A percentile compares a stretch with the other conserved stretches of the same genome.
Evolutionary conservation across 2,888 invertebrate genomes (phyloP).

Genomic region (Thymelicus lineola): DNA sequence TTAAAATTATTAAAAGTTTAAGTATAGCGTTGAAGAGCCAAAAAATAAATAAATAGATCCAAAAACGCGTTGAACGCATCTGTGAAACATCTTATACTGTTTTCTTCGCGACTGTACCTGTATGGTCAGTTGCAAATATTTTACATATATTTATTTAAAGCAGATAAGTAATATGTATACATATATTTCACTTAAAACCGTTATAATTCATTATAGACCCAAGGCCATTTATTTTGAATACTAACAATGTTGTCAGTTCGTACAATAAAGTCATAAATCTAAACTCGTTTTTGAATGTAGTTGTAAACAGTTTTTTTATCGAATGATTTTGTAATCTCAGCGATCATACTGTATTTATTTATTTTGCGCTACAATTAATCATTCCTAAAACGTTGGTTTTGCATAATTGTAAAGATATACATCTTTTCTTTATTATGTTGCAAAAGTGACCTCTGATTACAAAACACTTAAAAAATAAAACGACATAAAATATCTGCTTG

Average conservation of each 20-base stretch:
- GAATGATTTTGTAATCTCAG: conserved; percentile 20
- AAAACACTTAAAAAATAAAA: not conserved
- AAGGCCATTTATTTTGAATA: conserved; percentile 34
- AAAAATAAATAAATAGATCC: too few relatives aligned
- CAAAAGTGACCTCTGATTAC: conserved; percentile 11
- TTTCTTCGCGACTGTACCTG: conserved; percentile 42
- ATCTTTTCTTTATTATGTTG: conserved; percentile 20
- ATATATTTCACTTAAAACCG: conserved; percentile 42
- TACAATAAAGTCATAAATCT: conserved; percentile 35
- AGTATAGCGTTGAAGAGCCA: too few relatives aligned
- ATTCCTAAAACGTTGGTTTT: conserved; percentile 29
- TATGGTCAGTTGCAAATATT: conserved; percentile 47
- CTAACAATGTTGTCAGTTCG: conserved; percentile 40
- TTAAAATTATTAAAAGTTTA: too few relatives aligned
- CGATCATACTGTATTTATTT: conserved; percentile 33
- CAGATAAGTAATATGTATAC: conserved; percentile 37
- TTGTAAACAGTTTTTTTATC: conserved; percentile 32
- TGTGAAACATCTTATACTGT: not conserved
- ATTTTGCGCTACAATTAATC: conserved; percentile 22
- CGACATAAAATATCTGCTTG: not conserved
- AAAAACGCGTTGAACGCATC: too few relatives aligned
- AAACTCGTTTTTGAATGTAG: conserved; percentile 26
- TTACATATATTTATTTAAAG: conserved; percentile 46
- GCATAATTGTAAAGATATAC: conserved; percentile 27
- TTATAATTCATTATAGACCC: conserved; percentile 34